These are phyloP conservation scores for Phainopepla nitens DNA, from an alignment of 2,113 vertebrate genomes.

Conservation along the genomic window DNA sequence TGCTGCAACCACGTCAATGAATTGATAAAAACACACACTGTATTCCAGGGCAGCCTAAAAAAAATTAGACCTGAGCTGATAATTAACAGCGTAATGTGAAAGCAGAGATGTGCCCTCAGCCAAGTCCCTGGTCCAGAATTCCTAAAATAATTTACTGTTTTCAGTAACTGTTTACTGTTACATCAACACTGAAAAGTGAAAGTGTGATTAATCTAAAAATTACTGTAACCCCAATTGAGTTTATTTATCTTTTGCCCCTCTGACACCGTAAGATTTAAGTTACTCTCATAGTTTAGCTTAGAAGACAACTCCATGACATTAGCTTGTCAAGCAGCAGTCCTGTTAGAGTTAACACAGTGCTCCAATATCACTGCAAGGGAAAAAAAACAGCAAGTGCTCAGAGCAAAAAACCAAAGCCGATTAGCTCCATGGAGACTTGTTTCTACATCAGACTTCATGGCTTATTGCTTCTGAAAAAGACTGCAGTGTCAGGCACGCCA, in stretches of 20 bases:
- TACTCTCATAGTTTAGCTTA: neutral
- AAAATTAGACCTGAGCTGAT: neutral
- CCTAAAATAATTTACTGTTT: neutral
- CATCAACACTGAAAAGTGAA: neutral
- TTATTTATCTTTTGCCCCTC: neutral
- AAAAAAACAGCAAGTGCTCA: neutral
- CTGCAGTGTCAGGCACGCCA: neutral
- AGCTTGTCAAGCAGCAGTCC: conserved; percentile 33
- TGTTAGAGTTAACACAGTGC: neutral
- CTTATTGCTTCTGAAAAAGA: conserved; percentile 34
- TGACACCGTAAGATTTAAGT: neutral
- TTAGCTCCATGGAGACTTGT: conserved; percentile 60
- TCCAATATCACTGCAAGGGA: neutral
- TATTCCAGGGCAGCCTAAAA: neutral
- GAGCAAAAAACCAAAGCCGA: conserved; percentile 28
- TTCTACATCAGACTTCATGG: conserved; percentile 34
- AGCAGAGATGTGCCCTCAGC: neutral
- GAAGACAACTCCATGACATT: neutral
- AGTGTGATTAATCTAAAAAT: neutral
- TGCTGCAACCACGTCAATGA: neutral
- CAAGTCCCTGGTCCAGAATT: neutral
- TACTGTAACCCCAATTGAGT: neutral
- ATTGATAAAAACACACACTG: neutral
- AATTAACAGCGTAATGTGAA: neutral
- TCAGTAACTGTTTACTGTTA: neutral